These are phyloP conservation scores for Conus betulinus DNA, from an alignment of 1,140 invertebrate species.

Conservation along the genomic window DNA sequence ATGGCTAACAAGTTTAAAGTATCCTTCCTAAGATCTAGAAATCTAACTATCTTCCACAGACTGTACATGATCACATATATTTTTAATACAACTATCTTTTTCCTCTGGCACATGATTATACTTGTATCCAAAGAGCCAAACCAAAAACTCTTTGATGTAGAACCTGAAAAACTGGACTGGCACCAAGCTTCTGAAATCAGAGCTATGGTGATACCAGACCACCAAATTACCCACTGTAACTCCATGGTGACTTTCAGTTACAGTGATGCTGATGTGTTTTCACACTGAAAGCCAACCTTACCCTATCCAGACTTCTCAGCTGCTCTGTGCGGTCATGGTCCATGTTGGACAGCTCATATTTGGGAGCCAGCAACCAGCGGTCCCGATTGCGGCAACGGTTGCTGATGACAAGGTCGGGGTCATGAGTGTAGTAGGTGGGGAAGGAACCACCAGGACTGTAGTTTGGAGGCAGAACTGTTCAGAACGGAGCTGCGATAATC, in stretches of 20 bases:
- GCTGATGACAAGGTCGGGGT: conserved; percentile 72
- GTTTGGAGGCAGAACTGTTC: conserved; percentile 69
- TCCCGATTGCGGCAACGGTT: conserved; percentile 67
- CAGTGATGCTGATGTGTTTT: background rate
- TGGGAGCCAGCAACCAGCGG: conserved; percentile 69
- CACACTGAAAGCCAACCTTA: conserved; percentile 36
- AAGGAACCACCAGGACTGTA: conserved; percentile 72
- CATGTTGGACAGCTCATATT: conserved; percentile 72
- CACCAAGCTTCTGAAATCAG: too few species aligned
- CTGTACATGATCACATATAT: too few species aligned
- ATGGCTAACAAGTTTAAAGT: too few species aligned
- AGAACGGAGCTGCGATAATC: conserved; percentile 72
- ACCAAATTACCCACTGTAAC: too few species aligned
- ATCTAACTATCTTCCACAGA: too few species aligned
- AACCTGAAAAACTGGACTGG: too few species aligned
- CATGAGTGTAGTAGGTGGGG: conserved; percentile 74
- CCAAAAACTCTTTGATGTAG: too few species aligned
- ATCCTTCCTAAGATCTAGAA: too few species aligned
- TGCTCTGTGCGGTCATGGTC: conserved; percentile 73
- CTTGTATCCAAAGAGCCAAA: too few species aligned
- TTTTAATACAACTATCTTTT: too few species aligned
- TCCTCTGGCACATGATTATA: too few species aligned
- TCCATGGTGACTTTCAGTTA: background rate
- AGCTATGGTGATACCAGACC: background rate
- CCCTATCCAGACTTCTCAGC: conserved; percentile 67